phyloP scores from a whole-genome alignment of 2,797 vertebrate genomes.

The Thaleichthys pacificus region DNA sequence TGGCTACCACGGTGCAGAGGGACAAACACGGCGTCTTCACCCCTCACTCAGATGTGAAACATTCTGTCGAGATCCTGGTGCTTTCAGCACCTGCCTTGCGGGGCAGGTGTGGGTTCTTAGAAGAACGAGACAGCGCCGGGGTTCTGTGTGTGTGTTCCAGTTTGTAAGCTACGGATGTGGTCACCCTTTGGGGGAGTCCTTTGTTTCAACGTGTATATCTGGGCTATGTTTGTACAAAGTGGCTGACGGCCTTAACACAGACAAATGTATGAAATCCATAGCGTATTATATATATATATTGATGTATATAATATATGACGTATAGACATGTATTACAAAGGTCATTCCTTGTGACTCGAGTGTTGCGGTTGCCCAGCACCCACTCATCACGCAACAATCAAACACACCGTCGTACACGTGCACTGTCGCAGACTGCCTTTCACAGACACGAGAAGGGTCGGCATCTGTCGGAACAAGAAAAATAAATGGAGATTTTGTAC shows the following conservation, averaged over 20 bases:
- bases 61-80: slow-evolving; percentile 56
- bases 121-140: slow-evolving; percentile 59
- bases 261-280: slow-evolving; percentile 54
- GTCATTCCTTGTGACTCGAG: slow-evolving; percentile 71
- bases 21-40: not conserved
- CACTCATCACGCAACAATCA: slow-evolving; percentile 35
- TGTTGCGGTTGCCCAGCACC: slow-evolving; percentile 61
- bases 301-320: slow-evolving; percentile 31
- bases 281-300: slow-evolving; percentile 22
- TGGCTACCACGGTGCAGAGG: slow-evolving; percentile 44
- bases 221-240: slow-evolving; percentile 52
- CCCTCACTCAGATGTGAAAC: slow-evolving; percentile 11
- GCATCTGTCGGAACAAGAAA: slow-evolving; percentile 56
- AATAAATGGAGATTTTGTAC: slow-evolving; percentile 71
- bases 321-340: slow-evolving; percentile 50
- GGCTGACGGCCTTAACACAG: slow-evolving; percentile 72
- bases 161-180: slow-evolving; percentile 67
- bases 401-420: slow-evolving; percentile 35
- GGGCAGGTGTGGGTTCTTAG: slow-evolving; percentile 65
- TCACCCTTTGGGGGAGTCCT: slow-evolving; percentile 46
- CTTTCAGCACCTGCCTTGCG: slow-evolving; percentile 61
- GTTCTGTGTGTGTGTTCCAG: slow-evolving; percentile 48
- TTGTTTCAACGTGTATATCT: slow-evolving; percentile 50
- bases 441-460: slow-evolving; percentile 52
- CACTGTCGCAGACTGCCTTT: slow-evolving; percentile 61